phyloP scores from a whole-genome alignment of 2,888 invertebrate genomes.

The Drosophila acutilabella region DNA sequence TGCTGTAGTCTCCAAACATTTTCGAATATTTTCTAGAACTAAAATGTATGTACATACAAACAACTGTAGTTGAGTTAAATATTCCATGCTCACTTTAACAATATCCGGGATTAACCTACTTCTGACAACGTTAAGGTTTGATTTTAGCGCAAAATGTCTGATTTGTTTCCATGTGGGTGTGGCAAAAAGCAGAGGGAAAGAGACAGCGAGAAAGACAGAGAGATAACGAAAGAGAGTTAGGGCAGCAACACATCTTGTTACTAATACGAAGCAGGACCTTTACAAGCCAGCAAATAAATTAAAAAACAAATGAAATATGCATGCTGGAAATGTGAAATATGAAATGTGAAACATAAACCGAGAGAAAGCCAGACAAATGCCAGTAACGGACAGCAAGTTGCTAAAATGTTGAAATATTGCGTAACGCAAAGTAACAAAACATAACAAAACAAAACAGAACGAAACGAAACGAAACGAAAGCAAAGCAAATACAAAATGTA shows the following conservation, averaged over 20 bases:
- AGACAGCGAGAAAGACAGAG: not conserved
- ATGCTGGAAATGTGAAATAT: conserved; percentile 24
- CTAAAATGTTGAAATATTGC: not conserved
- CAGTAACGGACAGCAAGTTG: not conserved
- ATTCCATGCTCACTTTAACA: too few species aligned
- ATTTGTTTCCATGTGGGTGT: too few species aligned
- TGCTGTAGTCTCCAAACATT: too few species aligned
- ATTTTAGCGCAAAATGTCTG: too few species aligned
- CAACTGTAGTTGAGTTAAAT: too few species aligned
- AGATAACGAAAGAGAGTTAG: not conserved
- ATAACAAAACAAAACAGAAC: conserved; percentile 16
- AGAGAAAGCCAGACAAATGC: conserved; percentile 10
- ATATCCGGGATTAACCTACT: too few species aligned
- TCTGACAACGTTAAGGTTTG: too few species aligned
- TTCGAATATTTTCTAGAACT: too few species aligned
- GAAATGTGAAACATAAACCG: conserved; percentile 22
- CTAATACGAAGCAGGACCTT: conserved; percentile 19
- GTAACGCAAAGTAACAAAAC: conserved; percentile 4
- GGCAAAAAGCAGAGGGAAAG: too few species aligned
- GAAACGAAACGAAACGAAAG: conserved; percentile 19
- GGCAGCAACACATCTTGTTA: not conserved
- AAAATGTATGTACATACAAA: too few species aligned
- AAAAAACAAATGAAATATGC: conserved; percentile 55
- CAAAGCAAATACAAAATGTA: conserved; percentile 38
- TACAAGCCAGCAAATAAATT: conserved; percentile 36